Evolutionary conservation across 2,797 vertebrate species (phyloP), one percentile per base, ranked within the genome.

Genomic region (Lacerta agilis): DNA sequence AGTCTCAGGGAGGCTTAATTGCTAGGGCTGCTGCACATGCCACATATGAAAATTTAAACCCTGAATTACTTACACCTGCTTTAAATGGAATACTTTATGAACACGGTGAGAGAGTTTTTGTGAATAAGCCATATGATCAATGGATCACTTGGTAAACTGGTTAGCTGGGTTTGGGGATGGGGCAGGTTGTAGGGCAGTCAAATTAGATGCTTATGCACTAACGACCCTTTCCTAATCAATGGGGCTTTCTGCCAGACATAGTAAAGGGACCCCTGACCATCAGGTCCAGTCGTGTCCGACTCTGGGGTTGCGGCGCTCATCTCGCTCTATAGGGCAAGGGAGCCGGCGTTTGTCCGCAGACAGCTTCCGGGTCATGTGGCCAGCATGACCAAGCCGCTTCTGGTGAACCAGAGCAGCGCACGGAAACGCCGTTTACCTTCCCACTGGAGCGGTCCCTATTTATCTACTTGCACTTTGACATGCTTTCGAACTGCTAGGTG

Each of bases 21-120:
- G 71, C 11, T 36, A 84, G 55, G 45, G 49, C 25, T 86, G 84
- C 75, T 78, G 64, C 41, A 49, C 61, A 27, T 49, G 18, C 64
- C n/a, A 79, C 41, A 27, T 78, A 49, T 67, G 45, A 69, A 86
- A 78, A 33, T 49, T 33, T 86, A 49, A 79, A 86, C 27, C 69
- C 75, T 55, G 20, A 38, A 86, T 79, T 55, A 69, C 43, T 71
- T 79, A 64, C 25, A 79, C 76, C 85, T 86, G 76, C 43, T 29
- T 2, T 55, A 36, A 38, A 41, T 43, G 1, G 85, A 71, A 71
- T 79, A 45, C 23, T 17, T 86, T 69, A 55, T 41, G 10, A 55
- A 55, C 81, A 71, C n/a, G 81, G 41, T 29, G 23, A 71, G 69
- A 43, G 17, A 67, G 25, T 3, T 36, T 41, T 86, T 29, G 79